phyloP scores from a whole-genome alignment of 1,140 invertebrate genomes.

The Drosophila pandora region DNA sequence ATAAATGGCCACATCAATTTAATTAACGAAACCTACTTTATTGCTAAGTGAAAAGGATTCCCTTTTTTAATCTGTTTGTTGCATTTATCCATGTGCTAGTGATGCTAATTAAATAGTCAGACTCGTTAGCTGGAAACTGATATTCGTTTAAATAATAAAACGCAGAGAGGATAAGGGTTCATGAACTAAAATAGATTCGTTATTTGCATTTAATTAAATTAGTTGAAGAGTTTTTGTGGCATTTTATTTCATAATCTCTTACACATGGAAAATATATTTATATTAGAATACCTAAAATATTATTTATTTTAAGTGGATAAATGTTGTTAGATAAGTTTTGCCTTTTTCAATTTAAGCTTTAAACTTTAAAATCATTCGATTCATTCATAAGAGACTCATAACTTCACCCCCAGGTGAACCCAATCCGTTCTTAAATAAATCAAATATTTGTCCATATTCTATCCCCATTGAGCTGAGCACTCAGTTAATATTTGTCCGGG shows the following conservation, averaged over 20 bases:
- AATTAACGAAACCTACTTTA: constrained; percentile 32
- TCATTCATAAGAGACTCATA: too few species aligned
- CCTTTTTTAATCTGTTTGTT: neutral
- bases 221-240: neutral
- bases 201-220: neutral
- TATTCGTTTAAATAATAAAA: constrained; percentile 17
- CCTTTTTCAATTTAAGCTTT: too few species aligned
- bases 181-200: neutral
- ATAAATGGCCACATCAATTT: constrained; percentile 44
- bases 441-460: constrained; percentile 37
- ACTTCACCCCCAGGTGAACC: constrained; percentile 4
- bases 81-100: constrained; percentile 3
- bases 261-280: too few species aligned
- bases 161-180: neutral
- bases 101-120: constrained; percentile 26
- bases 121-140: constrained; percentile 11
- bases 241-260: neutral
- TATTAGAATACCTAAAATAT: too few species aligned
- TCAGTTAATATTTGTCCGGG: constrained; percentile 22
- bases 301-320: too few species aligned
- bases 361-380: too few species aligned
- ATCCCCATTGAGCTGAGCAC: constrained; percentile 18
- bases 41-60: neutral
- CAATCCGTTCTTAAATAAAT: constrained; percentile 13
- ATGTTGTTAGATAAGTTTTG: too few species aligned